Evolutionary conservation across 2,888 invertebrate species (phyloP).

Genomic region (Seira ritae): DNA sequence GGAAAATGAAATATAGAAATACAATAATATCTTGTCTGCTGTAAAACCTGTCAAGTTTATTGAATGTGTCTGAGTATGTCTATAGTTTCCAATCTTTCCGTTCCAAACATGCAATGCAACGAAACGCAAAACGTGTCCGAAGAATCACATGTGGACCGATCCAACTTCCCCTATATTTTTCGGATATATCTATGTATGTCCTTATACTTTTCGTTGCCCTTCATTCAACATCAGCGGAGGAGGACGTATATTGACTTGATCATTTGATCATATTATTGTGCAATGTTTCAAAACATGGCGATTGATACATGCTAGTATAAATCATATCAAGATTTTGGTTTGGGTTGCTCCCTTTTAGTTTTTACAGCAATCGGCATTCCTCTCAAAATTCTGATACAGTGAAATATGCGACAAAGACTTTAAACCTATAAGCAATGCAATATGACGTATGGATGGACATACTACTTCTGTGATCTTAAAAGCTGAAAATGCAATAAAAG

Average conservation of each 20-base stretch:
- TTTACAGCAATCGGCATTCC: too few relatives aligned
- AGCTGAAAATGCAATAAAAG: slow-evolving; percentile 13
- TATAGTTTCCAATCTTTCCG: too few relatives aligned
- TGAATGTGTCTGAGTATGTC: too few relatives aligned
- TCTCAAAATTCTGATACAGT: background rate
- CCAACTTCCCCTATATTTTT: slow-evolving; percentile 8
- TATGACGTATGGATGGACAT: background rate
- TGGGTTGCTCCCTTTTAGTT: slow-evolving; percentile 27
- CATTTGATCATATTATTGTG: slow-evolving; percentile 16
- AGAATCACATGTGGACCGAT: too few relatives aligned
- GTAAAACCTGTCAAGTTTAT: too few relatives aligned
- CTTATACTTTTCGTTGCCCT: background rate
- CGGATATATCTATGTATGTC: background rate
- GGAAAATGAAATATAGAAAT: too few relatives aligned
- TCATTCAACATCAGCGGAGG: too few relatives aligned
- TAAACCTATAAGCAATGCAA: background rate
- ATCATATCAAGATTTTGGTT: slow-evolving; percentile 5
- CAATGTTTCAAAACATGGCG: slow-evolving; percentile 2
- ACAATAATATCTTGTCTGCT: too few relatives aligned
- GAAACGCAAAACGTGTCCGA: too few relatives aligned
- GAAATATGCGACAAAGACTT: background rate
- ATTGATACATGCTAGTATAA: background rate
- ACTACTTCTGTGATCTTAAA: background rate
- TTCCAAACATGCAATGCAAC: too few relatives aligned
- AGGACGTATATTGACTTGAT: too few relatives aligned